Evolutionary conservation across 2,888 invertebrate genomes (phyloP).

Genomic region (Oxycera nigricornis): DNA sequence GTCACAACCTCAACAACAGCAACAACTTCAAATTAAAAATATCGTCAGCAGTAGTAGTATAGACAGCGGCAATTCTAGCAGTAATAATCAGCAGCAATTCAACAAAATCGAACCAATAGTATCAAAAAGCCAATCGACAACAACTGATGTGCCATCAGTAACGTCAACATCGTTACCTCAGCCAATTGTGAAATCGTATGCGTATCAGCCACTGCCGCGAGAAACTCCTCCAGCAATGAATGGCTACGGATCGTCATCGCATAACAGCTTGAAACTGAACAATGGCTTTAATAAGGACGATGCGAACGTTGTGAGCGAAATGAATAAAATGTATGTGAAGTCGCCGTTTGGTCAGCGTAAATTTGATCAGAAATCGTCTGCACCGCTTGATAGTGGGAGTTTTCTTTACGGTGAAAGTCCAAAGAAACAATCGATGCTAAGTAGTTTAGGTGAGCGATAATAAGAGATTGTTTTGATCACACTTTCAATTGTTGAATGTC

Average conservation of each 20-base stretch:
- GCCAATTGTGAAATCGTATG: conserved; percentile 42
- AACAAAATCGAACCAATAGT: conserved; percentile 46
- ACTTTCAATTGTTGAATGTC: too few relatives aligned
- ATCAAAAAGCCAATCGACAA: conserved; percentile 23
- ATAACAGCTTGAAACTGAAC: conserved; percentile 42
- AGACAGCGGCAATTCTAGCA: conserved; percentile 46
- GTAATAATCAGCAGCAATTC: conserved; percentile 54
- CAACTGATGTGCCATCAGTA: background rate
- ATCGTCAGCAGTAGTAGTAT: conserved; percentile 30
- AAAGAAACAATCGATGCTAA: conserved; percentile 60
- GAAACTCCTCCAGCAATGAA: conserved; percentile 40
- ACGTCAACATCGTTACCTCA: conserved; percentile 44
- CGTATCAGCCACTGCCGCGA: conserved; percentile 43
- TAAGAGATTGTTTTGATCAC: too few relatives aligned
- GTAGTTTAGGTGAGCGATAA: conserved; percentile 56
- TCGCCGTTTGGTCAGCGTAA: conserved; percentile 61
- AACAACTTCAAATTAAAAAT: conserved; percentile 21
- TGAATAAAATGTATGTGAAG: conserved; percentile 58
- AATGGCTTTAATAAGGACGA: conserved; percentile 49
- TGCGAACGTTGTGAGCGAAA: conserved; percentile 52
- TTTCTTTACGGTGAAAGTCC: conserved; percentile 54
- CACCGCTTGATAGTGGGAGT: conserved; percentile 34
- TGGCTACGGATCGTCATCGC: conserved; percentile 31
- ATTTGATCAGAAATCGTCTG: conserved; percentile 48
- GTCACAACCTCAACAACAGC: conserved; percentile 2